These are phyloP conservation scores for Archaeoteleia sp. DNA, from an alignment of 2,888 invertebrate species.

Conservation along the genomic window DNA sequence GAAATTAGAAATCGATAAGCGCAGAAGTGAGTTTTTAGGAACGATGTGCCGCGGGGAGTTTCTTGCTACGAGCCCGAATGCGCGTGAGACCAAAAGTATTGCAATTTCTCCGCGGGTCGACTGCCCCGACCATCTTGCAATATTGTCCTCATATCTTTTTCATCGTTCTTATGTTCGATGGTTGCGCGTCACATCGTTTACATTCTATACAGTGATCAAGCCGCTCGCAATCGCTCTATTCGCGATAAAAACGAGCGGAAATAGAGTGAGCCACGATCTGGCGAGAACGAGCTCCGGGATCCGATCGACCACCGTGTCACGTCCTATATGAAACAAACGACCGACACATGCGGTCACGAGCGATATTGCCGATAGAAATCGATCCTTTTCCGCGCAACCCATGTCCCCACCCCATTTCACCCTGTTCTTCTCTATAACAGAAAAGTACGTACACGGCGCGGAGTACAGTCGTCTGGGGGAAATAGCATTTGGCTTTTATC, in stretches of 20 bases:
- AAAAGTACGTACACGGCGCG: constrained; percentile 32
- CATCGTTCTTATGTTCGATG: constrained; percentile 11
- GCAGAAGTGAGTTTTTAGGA: no score
- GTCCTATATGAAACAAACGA: constrained; percentile 50
- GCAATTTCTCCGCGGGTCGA: constrained; percentile 9
- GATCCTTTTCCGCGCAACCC: constrained; percentile 30
- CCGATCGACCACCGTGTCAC: constrained; percentile 46
- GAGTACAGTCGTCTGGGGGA: constrained; percentile 33
- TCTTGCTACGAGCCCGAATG: no score
- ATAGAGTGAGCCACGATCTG: constrained; percentile 48
- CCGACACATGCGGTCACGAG: constrained; percentile 50
- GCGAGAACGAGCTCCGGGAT: constrained; percentile 39
- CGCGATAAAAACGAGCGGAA: constrained; percentile 45
- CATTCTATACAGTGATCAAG: constrained; percentile 46
- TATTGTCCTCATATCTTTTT: constrained; percentile 10
- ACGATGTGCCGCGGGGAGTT: no score
- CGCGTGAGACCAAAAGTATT: background rate
- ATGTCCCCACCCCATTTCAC: constrained; percentile 11
- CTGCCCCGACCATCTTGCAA: constrained; percentile 10
- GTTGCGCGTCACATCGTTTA: constrained; percentile 39
- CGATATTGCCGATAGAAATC: constrained; percentile 48
- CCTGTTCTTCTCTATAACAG: constrained; percentile 33
- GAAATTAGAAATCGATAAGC: no score
- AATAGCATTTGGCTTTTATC: constrained; percentile 51
- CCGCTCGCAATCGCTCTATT: constrained; percentile 30